A percentile compares a stretch with the other conserved stretches of the same genome.
Evolutionary conservation across 2,888 invertebrate species (phyloP).

Genomic region (Polylopha cassiicola): DNA sequence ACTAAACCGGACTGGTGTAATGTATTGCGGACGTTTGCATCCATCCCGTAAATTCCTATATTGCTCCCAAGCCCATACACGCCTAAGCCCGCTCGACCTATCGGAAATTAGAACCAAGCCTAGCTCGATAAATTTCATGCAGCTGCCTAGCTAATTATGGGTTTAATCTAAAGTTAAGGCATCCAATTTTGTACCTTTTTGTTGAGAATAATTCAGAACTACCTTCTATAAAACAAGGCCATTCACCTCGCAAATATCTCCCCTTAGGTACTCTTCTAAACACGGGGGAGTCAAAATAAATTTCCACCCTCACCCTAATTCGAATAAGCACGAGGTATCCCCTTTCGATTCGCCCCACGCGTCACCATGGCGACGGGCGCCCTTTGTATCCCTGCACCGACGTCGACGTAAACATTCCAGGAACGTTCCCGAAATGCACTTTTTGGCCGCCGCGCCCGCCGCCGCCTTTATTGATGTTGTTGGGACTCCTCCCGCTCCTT

Average conservation of each 20-base stretch:
- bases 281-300: constrained; percentile 65
- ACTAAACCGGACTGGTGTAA: constrained; percentile 37
- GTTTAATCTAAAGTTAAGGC: constrained; percentile 9
- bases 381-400: constrained; percentile 47
- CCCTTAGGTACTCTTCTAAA: constrained; percentile 57
- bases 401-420: constrained; percentile 45
- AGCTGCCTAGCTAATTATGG: constrained; percentile 14
- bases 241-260: constrained; percentile 70
- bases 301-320: constrained; percentile 68
- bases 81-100: constrained; percentile 9
- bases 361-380: constrained; percentile 53
- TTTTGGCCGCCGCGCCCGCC: constrained; percentile 32
- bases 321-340: constrained; percentile 51
- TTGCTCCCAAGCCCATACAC: constrained; percentile 21
- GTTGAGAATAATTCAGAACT: constrained; percentile 29
- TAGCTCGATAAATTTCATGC: neutral
- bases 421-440: constrained; percentile 42
- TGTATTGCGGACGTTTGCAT: constrained; percentile 46
- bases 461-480: constrained; percentile 58
- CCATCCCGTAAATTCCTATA: constrained; percentile 42
- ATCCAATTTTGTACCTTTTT: constrained; percentile 30
- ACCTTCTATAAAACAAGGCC: constrained; percentile 46
- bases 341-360: constrained; percentile 52
- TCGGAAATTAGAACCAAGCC: constrained; percentile 10
- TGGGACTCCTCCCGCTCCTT: constrained; percentile 44